Evolutionary conservation across 2,888 invertebrate species (phyloP).

Genomic region (Thyatira batis): DNA sequence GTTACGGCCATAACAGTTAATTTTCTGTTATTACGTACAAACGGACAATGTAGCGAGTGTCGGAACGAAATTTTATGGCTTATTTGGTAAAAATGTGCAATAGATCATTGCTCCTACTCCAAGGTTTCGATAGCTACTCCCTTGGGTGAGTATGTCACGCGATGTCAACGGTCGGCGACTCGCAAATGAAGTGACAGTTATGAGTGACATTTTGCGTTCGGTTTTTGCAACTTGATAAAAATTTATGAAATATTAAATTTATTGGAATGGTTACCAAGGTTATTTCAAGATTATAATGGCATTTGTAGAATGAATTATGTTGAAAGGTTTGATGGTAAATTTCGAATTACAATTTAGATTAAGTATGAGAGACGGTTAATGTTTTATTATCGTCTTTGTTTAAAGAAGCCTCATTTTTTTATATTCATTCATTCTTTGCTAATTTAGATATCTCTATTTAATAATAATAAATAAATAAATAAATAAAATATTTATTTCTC

Average conservation of each 20-base stretch:
- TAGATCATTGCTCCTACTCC: slow-evolving; percentile 67
- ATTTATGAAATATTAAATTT: neutral
- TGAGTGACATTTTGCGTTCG: slow-evolving; percentile 19
- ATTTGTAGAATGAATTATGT: neutral
- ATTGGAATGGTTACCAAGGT: neutral
- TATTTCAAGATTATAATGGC: neutral
- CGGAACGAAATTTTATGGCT: slow-evolving; percentile 69
- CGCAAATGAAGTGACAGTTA: slow-evolving; percentile 28
- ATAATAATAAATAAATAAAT: no score
- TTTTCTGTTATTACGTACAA: slow-evolving; percentile 28
- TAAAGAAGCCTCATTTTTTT: no score
- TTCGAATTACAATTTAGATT: neutral
- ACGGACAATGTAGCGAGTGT: slow-evolving; percentile 49
- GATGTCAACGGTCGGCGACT: slow-evolving; percentile 25
- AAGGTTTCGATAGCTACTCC: slow-evolving; percentile 28
- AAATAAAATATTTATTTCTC: no score
- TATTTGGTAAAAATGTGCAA: slow-evolving; percentile 71
- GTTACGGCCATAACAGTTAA: slow-evolving; percentile 7
- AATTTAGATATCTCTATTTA: no score
- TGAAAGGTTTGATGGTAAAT: neutral
- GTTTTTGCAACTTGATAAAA: slow-evolving; percentile 13
- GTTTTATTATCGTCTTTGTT: neutral
- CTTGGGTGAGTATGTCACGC: slow-evolving; percentile 40
- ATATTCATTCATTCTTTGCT: no score
- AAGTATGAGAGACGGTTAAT: neutral